These are phyloP conservation scores for Montipora efflorescens DNA, from an alignment of 64 coral and sea anemone species.

Conservation along the genomic window DNA sequence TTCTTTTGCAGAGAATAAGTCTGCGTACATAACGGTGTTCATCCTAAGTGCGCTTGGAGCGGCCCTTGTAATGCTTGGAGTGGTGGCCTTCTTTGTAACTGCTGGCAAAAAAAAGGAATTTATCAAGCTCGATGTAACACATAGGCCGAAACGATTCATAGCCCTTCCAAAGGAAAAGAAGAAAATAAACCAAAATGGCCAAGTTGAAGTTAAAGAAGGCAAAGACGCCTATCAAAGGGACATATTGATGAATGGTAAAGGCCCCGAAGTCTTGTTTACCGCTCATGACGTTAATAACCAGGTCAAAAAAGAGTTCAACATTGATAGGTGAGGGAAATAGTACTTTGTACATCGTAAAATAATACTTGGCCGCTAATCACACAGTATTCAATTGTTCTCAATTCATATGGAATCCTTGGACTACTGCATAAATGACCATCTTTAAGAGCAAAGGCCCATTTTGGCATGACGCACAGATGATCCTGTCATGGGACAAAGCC, in stretches of 20 bases:
- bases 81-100: constrained; percentile 42
- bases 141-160: constrained; percentile 68
- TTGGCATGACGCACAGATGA: no score
- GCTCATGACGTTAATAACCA: constrained; percentile 49
- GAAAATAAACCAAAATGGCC: constrained; percentile 32
- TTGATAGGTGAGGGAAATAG: constrained; percentile 2
- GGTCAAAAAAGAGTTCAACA: constrained; percentile 40
- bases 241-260: background rate
- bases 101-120: constrained; percentile 57
- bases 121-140: constrained; percentile 60
- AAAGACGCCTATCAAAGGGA: background rate
- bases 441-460: no score
- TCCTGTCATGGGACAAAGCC: no score
- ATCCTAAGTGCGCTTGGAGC: constrained; percentile 41
- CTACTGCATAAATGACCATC: no score
- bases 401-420: no score
- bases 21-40: constrained; percentile 55
- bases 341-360: background rate
- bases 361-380: no score
- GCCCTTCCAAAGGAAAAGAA: constrained; percentile 3
- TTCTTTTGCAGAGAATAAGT: constrained; percentile 20
- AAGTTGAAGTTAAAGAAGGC: constrained; percentile 3
- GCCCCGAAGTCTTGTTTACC: constrained; percentile 43
- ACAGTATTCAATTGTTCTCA: no score
- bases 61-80: constrained; percentile 36